Conservation (phyloP, 2,888 invertebrate genomes). For the Drosophila buzzatii region DNA sequence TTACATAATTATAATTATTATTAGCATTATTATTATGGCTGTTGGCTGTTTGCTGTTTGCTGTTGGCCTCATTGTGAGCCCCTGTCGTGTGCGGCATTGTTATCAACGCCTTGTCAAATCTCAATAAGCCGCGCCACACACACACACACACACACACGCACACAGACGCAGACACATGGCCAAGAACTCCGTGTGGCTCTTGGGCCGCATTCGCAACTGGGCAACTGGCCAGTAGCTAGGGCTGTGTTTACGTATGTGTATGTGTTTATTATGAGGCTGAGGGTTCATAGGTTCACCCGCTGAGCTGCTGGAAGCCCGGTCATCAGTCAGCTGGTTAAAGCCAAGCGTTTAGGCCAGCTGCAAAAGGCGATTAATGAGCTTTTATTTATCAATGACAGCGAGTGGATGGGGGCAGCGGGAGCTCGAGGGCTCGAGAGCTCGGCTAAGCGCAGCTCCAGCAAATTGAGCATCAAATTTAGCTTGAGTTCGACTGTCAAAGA, state of each 20-base stretch:
- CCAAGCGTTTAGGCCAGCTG: slow-evolving; percentile 39
- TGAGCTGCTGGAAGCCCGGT: slow-evolving; percentile 54
- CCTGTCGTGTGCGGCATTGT: slow-evolving; percentile 61
- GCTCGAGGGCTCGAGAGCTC: neutral
- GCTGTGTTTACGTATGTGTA: neutral
- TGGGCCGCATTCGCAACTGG: slow-evolving; percentile 20
- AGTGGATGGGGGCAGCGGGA: slow-evolving; percentile 1
- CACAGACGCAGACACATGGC: neutral
- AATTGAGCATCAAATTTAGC: slow-evolving; percentile 71
- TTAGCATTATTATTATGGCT: slow-evolving; percentile 21
- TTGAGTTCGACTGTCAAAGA: slow-evolving; percentile 59
- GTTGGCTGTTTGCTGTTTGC: slow-evolving; percentile 31
- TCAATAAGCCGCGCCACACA: slow-evolving; percentile 38
- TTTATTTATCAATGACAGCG: slow-evolving; percentile 77
- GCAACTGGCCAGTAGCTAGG: slow-evolving; percentile 33
- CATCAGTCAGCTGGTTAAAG: slow-evolving; percentile 56
- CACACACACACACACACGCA: slow-evolving; percentile 1
- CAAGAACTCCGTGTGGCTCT: slow-evolving; percentile 60
- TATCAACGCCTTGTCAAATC: slow-evolving; percentile 64
- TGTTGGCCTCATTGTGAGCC: slow-evolving; percentile 47
- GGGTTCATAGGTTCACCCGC: slow-evolving; percentile 40
- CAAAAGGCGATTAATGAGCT: slow-evolving; percentile 68
- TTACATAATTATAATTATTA: slow-evolving; percentile 70
- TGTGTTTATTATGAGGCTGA: slow-evolving; percentile 1
- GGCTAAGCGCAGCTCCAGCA: slow-evolving; percentile 41